Conservation (phyloP, 92 coral and sea anemone species). For the Zoanthus solanderi region DNA sequence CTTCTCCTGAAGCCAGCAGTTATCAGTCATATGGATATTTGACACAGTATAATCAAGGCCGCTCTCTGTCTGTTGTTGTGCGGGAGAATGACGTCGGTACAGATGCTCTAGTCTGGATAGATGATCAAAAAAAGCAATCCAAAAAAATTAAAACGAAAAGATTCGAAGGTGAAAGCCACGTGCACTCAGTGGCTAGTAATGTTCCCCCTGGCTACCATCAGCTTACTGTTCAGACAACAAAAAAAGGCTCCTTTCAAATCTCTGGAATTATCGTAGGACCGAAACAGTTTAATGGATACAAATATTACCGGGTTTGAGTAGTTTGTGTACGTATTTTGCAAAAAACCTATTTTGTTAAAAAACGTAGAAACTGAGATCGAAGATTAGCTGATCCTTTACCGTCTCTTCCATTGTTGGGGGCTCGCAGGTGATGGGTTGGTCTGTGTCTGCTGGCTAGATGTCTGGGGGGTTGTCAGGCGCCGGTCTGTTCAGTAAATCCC, state of each 20-base stretch:
- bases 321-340: too few relatives aligned
- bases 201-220: conserved; percentile 43
- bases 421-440: not conserved
- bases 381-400: too few relatives aligned
- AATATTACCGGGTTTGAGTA: not conserved
- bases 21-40: not conserved
- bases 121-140: conserved; percentile 7
- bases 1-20: not conserved
- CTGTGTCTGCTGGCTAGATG: conserved; percentile 17
- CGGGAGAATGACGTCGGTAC: conserved; percentile 35
- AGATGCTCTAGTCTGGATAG: conserved; percentile 21
- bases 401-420: not conserved
- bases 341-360: too few relatives aligned
- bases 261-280: conserved; percentile 47
- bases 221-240: conserved; percentile 19
- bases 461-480: conserved; percentile 2
- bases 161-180: conserved; percentile 46
- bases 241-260: not conserved
- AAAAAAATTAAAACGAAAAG: conserved; percentile 24
- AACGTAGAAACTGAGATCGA: too few relatives aligned
- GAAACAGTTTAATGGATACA: conserved; percentile 18
- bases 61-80: conserved; percentile 24
- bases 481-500: conserved; percentile 16
- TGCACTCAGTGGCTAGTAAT: conserved; percentile 17
- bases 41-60: not conserved